These are phyloP conservation scores for Tachyglossus aculeatus DNA, from an alignment of 2,797 vertebrate genomes.

Conservation along the genomic window DNA sequence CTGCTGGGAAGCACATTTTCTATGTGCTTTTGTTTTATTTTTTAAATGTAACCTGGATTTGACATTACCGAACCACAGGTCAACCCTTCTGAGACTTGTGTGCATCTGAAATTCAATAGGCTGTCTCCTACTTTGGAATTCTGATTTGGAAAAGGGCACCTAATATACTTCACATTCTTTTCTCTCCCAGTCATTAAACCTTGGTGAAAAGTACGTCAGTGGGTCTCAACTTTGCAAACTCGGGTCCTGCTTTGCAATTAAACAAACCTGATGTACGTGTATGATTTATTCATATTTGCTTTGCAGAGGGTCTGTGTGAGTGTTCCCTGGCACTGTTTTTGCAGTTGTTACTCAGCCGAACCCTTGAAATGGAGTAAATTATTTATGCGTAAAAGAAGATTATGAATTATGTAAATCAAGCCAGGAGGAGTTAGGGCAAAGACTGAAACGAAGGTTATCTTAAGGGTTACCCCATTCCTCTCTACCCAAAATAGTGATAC, in stretches of 20 bases:
- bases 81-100: neutral
- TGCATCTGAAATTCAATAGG: neutral
- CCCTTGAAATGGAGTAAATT: slow-evolving; percentile 2
- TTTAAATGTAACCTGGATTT: neutral
- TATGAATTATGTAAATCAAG: slow-evolving; percentile 38
- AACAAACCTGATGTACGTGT: slow-evolving; percentile 3
- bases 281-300: slow-evolving; percentile 23
- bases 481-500: neutral
- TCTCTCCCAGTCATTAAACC: slow-evolving; percentile 21
- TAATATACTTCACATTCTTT: slow-evolving; percentile 1
- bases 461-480: neutral
- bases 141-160: neutral
- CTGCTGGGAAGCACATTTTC: neutral
- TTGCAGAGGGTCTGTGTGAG: neutral
- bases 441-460: slow-evolving; percentile 20
- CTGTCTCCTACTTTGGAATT: neutral
- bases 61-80: neutral
- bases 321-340: neutral
- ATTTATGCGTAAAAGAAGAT: slow-evolving; percentile 15
- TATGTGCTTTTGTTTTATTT: neutral
- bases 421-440: neutral
- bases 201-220: neutral
- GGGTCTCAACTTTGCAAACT: slow-evolving; percentile 20
- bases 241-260: slow-evolving; percentile 35
- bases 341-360: neutral